Base-by-base conservation (phyloP, 2,113 vertebrate genomes). In the Hemibagrus wyckioides region DNA sequence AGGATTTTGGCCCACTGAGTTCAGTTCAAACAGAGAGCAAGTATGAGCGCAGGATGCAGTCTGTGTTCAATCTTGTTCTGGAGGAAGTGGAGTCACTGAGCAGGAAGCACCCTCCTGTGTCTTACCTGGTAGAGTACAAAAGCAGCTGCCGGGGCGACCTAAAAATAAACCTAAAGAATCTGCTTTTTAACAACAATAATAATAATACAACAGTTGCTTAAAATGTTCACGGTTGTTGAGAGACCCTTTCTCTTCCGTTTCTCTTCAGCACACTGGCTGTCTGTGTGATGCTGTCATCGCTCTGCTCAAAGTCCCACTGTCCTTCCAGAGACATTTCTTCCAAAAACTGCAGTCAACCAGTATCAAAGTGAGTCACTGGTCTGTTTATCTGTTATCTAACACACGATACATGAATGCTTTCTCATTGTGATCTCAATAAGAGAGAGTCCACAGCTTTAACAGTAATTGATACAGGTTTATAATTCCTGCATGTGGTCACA, bases 331-430 rank as follows among this genome's bases (percentile, higher is more conserved):
- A 85, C 98, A 99, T 89, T 99, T 99, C 82, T 99, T 99, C 93
- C 98, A 99, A 89, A 99, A 99, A 92, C 95, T 99, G 44, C 98
- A 99, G 82, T 98, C 98, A 67, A 99, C 98, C 86, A 99, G 98
- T 90, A 99, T 99, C 86, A 99, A 99, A 96, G 98, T 97, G 93
- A 92, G 91, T 54, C 13, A 7, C 57, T 2, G n/a, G 2, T 33
- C 11, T 73, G 33, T 73, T 75, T 41, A n/a, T n/a, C 7, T 9
- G 36, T 14, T 52, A n/a, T n/a, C n/a, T n/a, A 23, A 33, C 79
- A 14, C 15, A 52, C 13, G 61, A 67, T 52, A 23, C 65, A 67
- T n/a, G 7, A 48, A 44, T 13, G 28, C 15, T 69, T 69, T 0
- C 19, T 33, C n/a, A 52, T 50, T 63, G 67, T 4, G 2, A 28